Base-by-base conservation (phyloP, 2,888 invertebrate species). In the Laothoe populi region DNA sequence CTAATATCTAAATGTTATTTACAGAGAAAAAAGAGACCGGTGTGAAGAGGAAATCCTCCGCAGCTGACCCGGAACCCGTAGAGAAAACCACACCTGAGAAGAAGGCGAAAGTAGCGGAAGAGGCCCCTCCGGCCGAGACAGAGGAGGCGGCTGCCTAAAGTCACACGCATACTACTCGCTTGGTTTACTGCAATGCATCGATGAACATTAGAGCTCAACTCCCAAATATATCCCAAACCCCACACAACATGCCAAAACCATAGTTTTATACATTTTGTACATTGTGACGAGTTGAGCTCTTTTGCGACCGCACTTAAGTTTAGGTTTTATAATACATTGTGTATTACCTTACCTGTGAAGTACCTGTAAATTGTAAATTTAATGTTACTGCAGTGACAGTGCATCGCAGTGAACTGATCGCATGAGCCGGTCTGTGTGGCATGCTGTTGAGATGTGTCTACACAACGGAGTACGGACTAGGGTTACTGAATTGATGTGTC, bases 11-110 rank as follows among this genome's bases (percentile, higher is more conserved):
- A 31, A 31, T 31, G 5, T 31, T 10, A 19, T 53, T 90, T 88
- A 71, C 88, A 90, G 91, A 92, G 78, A 88, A 87, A 79, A 90
- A 89, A 78, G 93, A 92, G 64, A 86, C 93, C 61, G 93, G 94
- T 70, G 94, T 95, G 81, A 95, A 96, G 88, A 95, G 96, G 94
- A 96, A 96, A 94, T 96, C 96, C 61, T 93, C 94, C 11, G 93
- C 88, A 3, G 91, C 92, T 67, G 90, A 90, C 46, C 94, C 92
- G 60, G 94, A 94, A 57, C 88, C 89, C 10, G 87, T 88, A 10
- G 95, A 95, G 68, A 95, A 94, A 71, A 94, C 93, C 57, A 94
- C 95, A 64, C 95, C 96, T 8, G 96, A 96, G 79, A 96, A 96
- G 87, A 96, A 96, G 78, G 94, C 95, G 69, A 96, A 95, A 89